phyloP scores from a whole-genome alignment of 2,113 vertebrate species.

The Parus major region DNA sequence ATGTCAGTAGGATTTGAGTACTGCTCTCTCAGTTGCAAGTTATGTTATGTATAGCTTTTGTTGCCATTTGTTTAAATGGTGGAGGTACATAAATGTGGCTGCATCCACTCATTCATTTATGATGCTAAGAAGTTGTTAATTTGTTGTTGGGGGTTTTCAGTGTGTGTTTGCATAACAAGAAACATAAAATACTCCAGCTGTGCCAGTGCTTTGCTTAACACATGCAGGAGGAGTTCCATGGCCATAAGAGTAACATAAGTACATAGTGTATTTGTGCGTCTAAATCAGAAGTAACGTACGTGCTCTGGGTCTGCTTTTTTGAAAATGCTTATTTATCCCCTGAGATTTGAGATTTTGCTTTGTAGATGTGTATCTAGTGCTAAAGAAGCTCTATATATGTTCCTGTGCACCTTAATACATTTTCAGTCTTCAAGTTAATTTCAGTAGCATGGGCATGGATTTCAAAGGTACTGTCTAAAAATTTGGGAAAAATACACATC shows the following conservation, averaged over 20 bases:
- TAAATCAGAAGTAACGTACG: not conserved
- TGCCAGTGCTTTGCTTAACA: not conserved
- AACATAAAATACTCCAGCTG: not conserved
- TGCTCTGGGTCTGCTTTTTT: not conserved
- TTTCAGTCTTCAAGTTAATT: not conserved
- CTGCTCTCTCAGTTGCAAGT: not conserved
- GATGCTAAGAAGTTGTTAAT: not conserved
- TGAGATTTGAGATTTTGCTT: not conserved
- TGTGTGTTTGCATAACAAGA: not conserved
- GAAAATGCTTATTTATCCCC: not conserved
- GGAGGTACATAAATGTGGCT: not conserved
- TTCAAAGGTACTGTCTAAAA: not conserved
- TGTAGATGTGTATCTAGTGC: not conserved
- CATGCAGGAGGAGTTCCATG: not conserved
- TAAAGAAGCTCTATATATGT: not conserved
- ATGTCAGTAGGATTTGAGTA: not conserved
- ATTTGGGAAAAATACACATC: not conserved
- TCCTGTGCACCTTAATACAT: not conserved
- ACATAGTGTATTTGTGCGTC: not conserved
- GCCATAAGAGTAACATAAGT: not conserved
- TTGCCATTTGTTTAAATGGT: not conserved
- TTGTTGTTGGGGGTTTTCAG: not conserved
- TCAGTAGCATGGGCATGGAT: not conserved
- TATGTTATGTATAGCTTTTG: not conserved
- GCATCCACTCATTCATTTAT: not conserved